Conservation (phyloP, 2,113 vertebrate species). For the Butastur rufipennis region DNA sequence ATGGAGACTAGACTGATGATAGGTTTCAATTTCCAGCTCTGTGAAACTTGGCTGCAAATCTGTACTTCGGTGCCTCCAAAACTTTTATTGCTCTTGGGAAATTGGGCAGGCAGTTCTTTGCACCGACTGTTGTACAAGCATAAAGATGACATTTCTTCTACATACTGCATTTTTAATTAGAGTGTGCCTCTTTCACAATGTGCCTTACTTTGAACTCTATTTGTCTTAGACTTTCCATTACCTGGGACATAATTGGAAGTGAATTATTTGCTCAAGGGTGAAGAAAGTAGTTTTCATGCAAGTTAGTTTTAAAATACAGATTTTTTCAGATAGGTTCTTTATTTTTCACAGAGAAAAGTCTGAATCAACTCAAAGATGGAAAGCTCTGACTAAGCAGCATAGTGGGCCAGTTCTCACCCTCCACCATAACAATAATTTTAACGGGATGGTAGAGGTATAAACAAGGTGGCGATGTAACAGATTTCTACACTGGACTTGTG, state of each 20-base stretch:
- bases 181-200: background rate
- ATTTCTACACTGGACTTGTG: background rate
- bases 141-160: background rate
- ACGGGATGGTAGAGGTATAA: background rate
- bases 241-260: background rate
- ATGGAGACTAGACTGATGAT: background rate
- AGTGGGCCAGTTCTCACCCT: background rate
- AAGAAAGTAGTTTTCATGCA: background rate
- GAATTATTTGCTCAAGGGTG: background rate
- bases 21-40: background rate
- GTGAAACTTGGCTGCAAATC: background rate
- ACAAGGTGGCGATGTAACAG: background rate
- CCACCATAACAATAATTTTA: background rate
- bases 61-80: background rate
- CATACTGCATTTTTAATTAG: background rate
- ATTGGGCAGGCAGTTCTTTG: background rate
- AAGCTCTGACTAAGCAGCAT: background rate
- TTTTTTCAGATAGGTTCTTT: background rate
- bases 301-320: background rate
- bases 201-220: background rate
- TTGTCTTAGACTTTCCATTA: background rate
- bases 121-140: background rate
- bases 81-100: background rate
- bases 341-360: background rate
- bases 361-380: background rate